These are phyloP conservation scores for Xiphorhynchus erythropygius DNA, from an alignment of 2,797 vertebrate genomes.

Conservation along the genomic window DNA sequence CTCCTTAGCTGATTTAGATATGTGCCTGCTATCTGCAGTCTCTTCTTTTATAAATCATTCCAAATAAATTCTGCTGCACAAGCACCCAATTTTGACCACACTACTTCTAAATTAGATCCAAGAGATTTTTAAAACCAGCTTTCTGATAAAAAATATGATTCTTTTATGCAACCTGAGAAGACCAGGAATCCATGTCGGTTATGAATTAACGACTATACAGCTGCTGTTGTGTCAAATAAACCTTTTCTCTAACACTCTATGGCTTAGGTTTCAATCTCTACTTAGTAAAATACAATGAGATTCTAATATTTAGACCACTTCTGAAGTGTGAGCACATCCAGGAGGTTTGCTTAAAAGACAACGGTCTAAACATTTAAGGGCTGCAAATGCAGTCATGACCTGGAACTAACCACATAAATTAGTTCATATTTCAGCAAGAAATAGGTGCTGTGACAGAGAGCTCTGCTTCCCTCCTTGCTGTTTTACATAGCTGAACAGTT, in stretches of 20 bases:
- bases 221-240: not conserved
- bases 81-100: not conserved
- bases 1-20: not conserved
- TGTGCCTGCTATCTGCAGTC: not conserved
- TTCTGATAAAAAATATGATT: not conserved
- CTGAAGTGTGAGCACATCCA: not conserved
- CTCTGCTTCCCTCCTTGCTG: not conserved
- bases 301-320: not conserved
- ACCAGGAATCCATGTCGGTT: not conserved
- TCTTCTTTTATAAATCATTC: not conserved
- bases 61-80: not conserved
- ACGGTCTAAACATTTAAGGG: accelerated
- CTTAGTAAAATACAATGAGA: not conserved
- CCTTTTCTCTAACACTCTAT: not conserved
- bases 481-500: not conserved
- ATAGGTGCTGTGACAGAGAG: not conserved
- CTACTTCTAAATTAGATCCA: not conserved
- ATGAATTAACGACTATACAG: not conserved
- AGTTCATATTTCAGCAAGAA: not conserved
- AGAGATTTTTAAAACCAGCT: not conserved
- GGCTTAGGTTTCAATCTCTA: not conserved
- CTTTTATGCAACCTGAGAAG: not conserved
- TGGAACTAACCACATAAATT: not conserved
- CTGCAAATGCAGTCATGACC: not conserved
- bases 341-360: not conserved